Evolutionary conservation across 2,797 vertebrate species (phyloP), one percentile per base, ranked within the genome.

Genomic region (Anguilla anguilla): DNA sequence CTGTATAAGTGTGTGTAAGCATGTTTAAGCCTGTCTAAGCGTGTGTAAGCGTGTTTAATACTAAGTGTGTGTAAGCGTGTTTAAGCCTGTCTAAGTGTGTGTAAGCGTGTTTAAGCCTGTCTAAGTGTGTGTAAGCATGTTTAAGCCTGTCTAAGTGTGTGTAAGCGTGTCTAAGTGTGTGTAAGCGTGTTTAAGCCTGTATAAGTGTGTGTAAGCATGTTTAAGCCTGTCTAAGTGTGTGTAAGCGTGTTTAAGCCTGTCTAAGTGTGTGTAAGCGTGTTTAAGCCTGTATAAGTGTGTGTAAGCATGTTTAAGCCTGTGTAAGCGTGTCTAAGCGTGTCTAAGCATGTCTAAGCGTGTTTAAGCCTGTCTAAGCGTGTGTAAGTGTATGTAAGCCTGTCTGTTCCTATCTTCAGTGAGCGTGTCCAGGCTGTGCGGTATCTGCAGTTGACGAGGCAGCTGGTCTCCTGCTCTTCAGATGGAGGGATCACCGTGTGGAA

Each of bases 401-500:
- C 13, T 49, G 39, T 59, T 22, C 28, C 61, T n/a, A 9, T 67
- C 22, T 67, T 74, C 95, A 99, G 98, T 89, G 98, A 99, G 94
- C 97, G 97, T 25, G 98, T 99, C 19, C 98, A 99, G 95, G 95
- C 97, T 0, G 87, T 99, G 90, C 96, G 97, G 39, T 99, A 98
- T 94, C 93, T 99, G 31, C 98, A 98, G 87, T 90, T 98, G 90
- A 97, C 98, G 0, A 93, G 97, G 86, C 98, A 99, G 95, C 91
- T 99, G 53, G 91, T 99, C 84, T 99, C 98, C 0, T 99, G 98
- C 90, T 98, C 98, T 1, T 96, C 97, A 0, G 98, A 99, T 57
- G 98, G 98, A 0, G 97, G 96, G n/a, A 98, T 99, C 46, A 97
- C 97, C 0, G 97, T 99, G 91, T 99, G 98, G 98, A 99, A 99